These are phyloP conservation scores for Margaritifera margaritifera DNA, from an alignment of 2,888 invertebrate species.

Conservation along the genomic window DNA sequence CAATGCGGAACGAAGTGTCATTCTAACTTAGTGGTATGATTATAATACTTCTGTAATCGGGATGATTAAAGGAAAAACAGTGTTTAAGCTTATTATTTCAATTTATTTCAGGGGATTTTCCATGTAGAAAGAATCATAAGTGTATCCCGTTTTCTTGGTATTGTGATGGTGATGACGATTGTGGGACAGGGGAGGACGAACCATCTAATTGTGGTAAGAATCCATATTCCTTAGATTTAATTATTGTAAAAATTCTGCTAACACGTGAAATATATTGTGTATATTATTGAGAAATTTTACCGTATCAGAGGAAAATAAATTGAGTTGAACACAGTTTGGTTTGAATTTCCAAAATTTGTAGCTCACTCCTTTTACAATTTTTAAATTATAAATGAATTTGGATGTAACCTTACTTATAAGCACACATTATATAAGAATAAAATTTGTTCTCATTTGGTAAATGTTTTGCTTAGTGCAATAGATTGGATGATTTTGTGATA, in stretches of 20 bases:
- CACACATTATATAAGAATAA: not conserved
- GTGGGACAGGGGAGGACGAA: conserved; percentile 82
- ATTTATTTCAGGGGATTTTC: conserved; percentile 57
- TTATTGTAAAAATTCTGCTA: too few relatives aligned
- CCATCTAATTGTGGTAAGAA: conserved; percentile 80
- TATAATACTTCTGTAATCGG: too few relatives aligned
- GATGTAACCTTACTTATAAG: too few relatives aligned
- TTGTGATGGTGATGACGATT: conserved; percentile 63
- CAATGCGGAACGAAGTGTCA: not conserved
- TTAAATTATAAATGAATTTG: too few relatives aligned
- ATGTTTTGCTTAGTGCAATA: not conserved
- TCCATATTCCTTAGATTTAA: too few relatives aligned
- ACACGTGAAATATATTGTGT: too few relatives aligned
- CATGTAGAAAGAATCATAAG: conserved; percentile 67
- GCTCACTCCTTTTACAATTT: too few relatives aligned
- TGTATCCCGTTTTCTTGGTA: conserved; percentile 86
- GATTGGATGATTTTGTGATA: not conserved
- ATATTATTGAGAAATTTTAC: too few relatives aligned
- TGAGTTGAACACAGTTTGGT: too few relatives aligned
- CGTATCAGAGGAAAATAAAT: too few relatives aligned
- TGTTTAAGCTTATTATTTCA: not conserved
- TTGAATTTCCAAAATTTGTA: too few relatives aligned
- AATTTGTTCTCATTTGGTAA: conserved; percentile 2
- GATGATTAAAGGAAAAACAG: not conserved
- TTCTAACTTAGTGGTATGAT: too few relatives aligned